Percentiles rank a stretch among this genome's conserved stretches.
Evolutionary conservation across 2,797 vertebrate species (phyloP).

Genomic region (Falco cherrug): DNA sequence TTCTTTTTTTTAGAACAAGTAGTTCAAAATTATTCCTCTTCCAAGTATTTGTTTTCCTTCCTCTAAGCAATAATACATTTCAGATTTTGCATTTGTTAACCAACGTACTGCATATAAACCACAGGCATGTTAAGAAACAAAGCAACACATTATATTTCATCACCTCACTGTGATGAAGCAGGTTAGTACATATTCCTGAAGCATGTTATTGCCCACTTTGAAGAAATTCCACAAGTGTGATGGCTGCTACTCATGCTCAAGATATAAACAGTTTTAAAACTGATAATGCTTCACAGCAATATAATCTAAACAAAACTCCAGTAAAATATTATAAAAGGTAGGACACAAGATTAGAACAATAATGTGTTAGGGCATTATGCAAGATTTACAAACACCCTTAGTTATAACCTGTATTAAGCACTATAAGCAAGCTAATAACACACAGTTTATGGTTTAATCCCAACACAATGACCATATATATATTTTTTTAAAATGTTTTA

Average conservation of each 20-base stretch:
- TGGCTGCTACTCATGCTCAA: not conserved
- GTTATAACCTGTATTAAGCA: not conserved
- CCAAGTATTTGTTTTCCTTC: not conserved
- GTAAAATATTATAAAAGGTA: not conserved
- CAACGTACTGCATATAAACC: not conserved
- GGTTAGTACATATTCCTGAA: not conserved
- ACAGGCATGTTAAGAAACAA: constrained; percentile 29
- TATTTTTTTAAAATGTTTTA: constrained; percentile 8
- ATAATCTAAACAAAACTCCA: not conserved
- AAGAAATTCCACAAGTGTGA: not conserved
- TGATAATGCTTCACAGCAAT: not conserved
- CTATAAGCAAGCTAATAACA: constrained; percentile 7
- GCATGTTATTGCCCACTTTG: not conserved
- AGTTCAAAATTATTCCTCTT: not conserved
- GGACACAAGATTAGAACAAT: not conserved
- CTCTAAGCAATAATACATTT: not conserved
- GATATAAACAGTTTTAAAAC: not conserved
- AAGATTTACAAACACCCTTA: not conserved
- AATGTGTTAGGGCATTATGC: not conserved
- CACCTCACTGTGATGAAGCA: not conserved
- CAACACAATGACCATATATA: not conserved
- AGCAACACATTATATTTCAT: not conserved
- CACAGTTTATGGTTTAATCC: not conserved
- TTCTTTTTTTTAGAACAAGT: not conserved
- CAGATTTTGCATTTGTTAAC: not conserved